Evolutionary conservation across 1,140 invertebrate species (phyloP), one percentile per base, ranked within the genome.

Genomic region (Paralvinella palmiformis): DNA sequence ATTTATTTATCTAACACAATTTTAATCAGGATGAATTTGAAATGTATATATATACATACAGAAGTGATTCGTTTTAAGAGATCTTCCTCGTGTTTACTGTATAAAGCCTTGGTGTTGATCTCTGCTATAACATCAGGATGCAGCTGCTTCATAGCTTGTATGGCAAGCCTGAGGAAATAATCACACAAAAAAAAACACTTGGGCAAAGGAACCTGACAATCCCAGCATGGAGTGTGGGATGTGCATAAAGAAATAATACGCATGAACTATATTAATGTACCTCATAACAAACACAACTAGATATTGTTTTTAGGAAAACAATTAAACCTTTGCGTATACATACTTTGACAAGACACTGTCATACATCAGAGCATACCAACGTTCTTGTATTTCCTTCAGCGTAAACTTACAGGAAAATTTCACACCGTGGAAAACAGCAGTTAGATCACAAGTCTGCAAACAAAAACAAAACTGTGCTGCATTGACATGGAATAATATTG

Each of bases 351-450:
- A 76, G 24, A 89, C 86, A 48, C 91, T 88, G 80, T 98, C 93
- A 79, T 97, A 98, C 1, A 98, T 81, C 52, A 99, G 75, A 10
- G 92, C 90, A 83, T 95, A 95, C 95, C 95, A 98, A 62, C 96
- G 85, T 64, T 94, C 91, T 74, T 96, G 91, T 31, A 98, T 86
- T 78, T 99, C 94, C 77, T 91, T 88, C 15, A 96, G 79, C 0
- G 92, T 94, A 76, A 97, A 98, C 67, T 91, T 88, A 75, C 93
- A 96, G 0, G 94, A 95, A 83, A 99, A 98, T 77, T 96, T 97
- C 3, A 94, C 88, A 27, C 93, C 92, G 67, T 90, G 83, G 76
- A 96, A 91, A 6, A 98, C 94, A 72, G 86, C 86, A 36, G 87
- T 84, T 37, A 96, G 78, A 77, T 96, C 92, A 82, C 91, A 91